phyloP scores from a whole-genome alignment of 2,113 vertebrate genomes.

The Chionis minor region DNA sequence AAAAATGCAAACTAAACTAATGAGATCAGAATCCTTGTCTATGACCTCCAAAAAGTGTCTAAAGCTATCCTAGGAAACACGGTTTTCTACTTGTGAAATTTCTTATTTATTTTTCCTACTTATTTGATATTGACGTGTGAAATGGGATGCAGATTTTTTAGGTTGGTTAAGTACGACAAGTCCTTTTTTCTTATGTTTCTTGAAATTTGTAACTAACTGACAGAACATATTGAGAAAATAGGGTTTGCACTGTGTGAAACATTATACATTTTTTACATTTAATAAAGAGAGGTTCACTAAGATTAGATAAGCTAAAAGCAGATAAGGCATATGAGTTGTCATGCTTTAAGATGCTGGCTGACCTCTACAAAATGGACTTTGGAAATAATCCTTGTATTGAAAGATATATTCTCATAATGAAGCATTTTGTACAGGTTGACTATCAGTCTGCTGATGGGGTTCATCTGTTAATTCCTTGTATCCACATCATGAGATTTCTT shows the following conservation, averaged over 20 bases:
- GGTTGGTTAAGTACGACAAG: background rate
- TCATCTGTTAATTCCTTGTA: background rate
- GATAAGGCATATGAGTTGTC: background rate
- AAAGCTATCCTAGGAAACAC: background rate
- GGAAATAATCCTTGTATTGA: background rate
- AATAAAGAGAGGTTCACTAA: background rate
- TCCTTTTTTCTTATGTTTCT: background rate
- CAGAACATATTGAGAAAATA: background rate
- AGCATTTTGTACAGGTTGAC: background rate
- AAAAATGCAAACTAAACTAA: background rate
- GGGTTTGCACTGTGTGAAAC: background rate
- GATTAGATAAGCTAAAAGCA: conserved; percentile 12
- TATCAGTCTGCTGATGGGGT: background rate
- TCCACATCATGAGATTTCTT: background rate
- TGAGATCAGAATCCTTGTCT: background rate
- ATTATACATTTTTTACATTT: background rate
- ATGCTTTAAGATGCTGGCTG: background rate
- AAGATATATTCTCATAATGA: background rate
- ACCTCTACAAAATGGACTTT: background rate
- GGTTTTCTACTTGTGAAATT: background rate
- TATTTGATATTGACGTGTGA: background rate
- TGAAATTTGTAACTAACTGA: background rate
- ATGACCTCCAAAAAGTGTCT: background rate
- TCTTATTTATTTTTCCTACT: background rate
- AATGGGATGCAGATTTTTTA: background rate